Base-by-base conservation (phyloP, 2,888 invertebrate species). In the Tuta absoluta region DNA sequence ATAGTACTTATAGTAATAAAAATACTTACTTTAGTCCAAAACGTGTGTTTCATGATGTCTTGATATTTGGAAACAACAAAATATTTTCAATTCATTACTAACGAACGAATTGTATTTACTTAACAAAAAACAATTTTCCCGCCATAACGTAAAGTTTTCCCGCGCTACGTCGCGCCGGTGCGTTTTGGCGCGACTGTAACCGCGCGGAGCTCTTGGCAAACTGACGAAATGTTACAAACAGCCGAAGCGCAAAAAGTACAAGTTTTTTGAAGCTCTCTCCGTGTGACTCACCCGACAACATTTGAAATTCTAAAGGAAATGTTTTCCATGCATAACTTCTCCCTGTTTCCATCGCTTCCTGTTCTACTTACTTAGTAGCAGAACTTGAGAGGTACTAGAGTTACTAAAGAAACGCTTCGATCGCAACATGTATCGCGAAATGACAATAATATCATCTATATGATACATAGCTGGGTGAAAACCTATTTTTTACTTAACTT, bases 131-230 rank as follows among this genome's bases (percentile, higher is more conserved):
- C 69, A 70, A 75, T 76, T 82, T 86, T 85, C 84, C 82, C 87
- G 86, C 83, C 87, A 88, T 86, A 67, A 65, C 81, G 82, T 75
- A 80, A 89, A 89, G 80, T 86, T 89, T 79, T 81, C 76, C 79
- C 89, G 87, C 86, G 51, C 53, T 12, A 37, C 45, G 28, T 10
- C 62, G 28, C 45, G 28, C n/a, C 62, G 28, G 11, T 62, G 51
- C 51, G 53, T 19, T 53, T 12, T 48, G 80, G 76, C 81, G 72
- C 72, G 78, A 86, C 86, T 86, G 84, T 72, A 69, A 66, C 66
- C 64, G 68, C 63, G 62, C 65, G 63, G 56, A 33, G 62, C 68
- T 68, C 63, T 38, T 53, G 17, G 38, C 53, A 61, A 38, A 62
- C 62, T 53, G 62, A 19, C 28, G n/a, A 56, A 56, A 28, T 45